A percentile compares a stretch with the other conserved stretches of the same genome.
These are phyloP conservation scores for Denticeps clupeoides DNA, from an alignment of 2,797 vertebrate genomes.

Conservation along the genomic window DNA sequence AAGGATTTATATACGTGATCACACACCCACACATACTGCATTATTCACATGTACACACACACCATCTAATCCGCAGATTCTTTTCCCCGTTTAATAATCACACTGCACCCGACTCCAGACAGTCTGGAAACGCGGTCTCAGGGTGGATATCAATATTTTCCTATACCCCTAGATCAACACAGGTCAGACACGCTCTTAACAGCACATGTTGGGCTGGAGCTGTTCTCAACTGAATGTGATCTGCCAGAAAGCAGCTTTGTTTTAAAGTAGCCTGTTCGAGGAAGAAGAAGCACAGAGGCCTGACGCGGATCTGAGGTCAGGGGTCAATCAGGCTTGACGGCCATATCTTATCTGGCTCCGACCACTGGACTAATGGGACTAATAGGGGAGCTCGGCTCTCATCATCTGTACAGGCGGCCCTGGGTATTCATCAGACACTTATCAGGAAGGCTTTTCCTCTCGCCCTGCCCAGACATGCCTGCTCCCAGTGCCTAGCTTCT, in stretches of 20 bases:
- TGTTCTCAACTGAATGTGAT: too few species aligned
- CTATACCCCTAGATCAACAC: constrained; percentile 23
- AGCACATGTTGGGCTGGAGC: too few species aligned
- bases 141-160: constrained; percentile 3
- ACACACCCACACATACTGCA: not conserved
- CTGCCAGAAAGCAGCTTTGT: too few species aligned
- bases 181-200: too few species aligned
- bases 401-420: constrained; percentile 12
- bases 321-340: constrained; percentile 2
- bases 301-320: too few species aligned
- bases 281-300: too few species aligned
- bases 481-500: constrained; percentile 46
- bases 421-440: constrained; percentile 47
- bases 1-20: too few species aligned
- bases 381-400: constrained; percentile 12
- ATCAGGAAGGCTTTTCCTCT: constrained; percentile 48
- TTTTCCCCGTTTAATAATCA: constrained; percentile 56
- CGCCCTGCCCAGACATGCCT: constrained; percentile 42
- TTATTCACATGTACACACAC: too few species aligned
- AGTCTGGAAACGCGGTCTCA: constrained; percentile 44
- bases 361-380: constrained; percentile 24
- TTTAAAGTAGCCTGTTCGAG: too few species aligned
- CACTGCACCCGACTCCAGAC: constrained; percentile 54
- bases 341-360: constrained; percentile 27
- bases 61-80: constrained; percentile 55